Evolutionary conservation across 1,140 invertebrate genomes (phyloP), one percentile per base, ranked within the genome.

Genomic region (Steinernema feltiae): DNA sequence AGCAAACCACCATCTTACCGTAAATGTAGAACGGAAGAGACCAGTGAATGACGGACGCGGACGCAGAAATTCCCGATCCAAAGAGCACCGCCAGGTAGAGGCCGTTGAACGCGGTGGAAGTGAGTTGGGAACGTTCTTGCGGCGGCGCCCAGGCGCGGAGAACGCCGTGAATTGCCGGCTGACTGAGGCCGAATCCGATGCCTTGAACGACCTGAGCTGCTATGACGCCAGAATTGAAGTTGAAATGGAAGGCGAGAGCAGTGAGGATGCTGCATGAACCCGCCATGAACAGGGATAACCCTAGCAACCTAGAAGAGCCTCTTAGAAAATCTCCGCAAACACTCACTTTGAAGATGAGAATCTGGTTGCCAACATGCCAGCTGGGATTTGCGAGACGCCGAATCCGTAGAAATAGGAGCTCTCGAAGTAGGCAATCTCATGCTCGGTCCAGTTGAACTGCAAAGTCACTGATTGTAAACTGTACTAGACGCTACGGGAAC

Each of bases 361-460:
- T 85, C 93, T 92, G 1, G 94, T 94, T 17, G 96, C 95, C 71
- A 98, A 89, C 87, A 97, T 95, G 48, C 97, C 96, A 71, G 96
- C 97, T 32, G 97, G 97, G 32, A 99, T 93, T 89, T 99, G 97
- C 0, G 97, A 98, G 21, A 98, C 89, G 35, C 98, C 90, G 87
- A 98, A 99, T 17, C 97, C 97, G 91, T 93, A 96, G 88, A 98
- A 98, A 87, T 98, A 98, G 0, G 95, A 97, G 21, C 94, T 95
- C 88, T 98, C 95, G 73, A 98, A 92, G 24, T 92, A 90, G 1
- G 91, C 92, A 1, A 94, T 91, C 0, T 92, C 93, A 70, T 88
- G 88, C 18, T 89, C 88, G 1, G 87, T 88, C 94, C 94, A 97
- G 81, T 94, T 92, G 87, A 95, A 93, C 80, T 90, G 72, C 41